These are phyloP conservation scores for Zeus faber DNA, from an alignment of 2,113 vertebrate genomes.

Conservation along the genomic window DNA sequence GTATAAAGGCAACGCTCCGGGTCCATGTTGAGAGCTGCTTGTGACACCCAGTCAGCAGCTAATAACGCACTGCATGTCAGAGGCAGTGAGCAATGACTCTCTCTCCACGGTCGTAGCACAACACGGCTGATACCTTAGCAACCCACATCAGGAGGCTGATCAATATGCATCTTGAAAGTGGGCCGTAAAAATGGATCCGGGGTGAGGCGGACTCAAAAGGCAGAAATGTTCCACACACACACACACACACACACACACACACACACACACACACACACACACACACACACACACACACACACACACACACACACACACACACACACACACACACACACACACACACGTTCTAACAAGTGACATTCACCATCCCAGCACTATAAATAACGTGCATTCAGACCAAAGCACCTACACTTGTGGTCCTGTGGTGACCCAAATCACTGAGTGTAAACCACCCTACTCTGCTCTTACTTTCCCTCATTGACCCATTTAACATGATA, in stretches of 20 bases:
- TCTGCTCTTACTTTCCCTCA: conserved; percentile 2
- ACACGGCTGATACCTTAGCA: not conserved
- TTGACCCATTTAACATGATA: conserved; percentile 12
- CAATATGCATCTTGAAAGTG: conserved; percentile 27
- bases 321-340: conserved; percentile 5
- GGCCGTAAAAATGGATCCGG: conserved; percentile 18
- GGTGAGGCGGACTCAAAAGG: not conserved
- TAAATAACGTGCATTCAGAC: conserved; percentile 31
- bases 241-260: not conserved
- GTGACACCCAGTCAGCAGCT: too few species aligned
- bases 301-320: not conserved
- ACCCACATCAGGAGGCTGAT: conserved; percentile 13
- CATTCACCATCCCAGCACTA: conserved; percentile 16
- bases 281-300: conserved; percentile 8
- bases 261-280: not conserved
- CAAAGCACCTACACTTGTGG: conserved; percentile 16
- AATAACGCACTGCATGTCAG: too few species aligned
- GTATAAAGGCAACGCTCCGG: too few species aligned
- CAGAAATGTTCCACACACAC: not conserved
- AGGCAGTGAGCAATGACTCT: not conserved
- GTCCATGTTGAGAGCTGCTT: too few species aligned
- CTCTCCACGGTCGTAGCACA: not conserved
- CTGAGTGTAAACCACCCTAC: conserved; percentile 14
- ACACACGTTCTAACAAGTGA: conserved; percentile 9
- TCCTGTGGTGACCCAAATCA: conserved; percentile 27